Evolutionary conservation across 2,888 invertebrate species (phyloP), one percentile per base, ranked within the genome.

Genomic region (Phasia obesa): DNA sequence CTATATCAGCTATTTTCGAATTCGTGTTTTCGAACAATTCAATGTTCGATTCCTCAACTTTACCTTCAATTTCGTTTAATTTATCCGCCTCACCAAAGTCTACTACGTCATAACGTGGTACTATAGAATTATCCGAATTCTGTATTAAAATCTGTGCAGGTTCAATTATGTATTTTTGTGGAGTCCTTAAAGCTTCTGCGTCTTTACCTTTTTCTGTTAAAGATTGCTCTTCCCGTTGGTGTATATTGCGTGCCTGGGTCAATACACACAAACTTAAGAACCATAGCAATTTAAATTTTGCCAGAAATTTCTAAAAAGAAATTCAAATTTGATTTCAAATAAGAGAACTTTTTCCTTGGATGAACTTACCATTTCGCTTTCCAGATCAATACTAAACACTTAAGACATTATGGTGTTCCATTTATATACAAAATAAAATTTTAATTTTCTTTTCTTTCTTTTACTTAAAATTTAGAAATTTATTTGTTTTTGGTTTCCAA

Each of bases 341-440:
- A 27, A 69, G 21, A 23, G 5, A 9, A 35, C 7, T 7, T 57
- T 49, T 38, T 55, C 17, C 4, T 9, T 44, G n/a, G 13, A 25
- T 31, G 59, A 44, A 55, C 83, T 76, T 69, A 83, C 83, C 83
- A 83, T 83, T 47, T 57, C n/a, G 71, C 51, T 67, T 67, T 76
- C 75, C 44, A 62, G 17, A 60, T 71, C 38, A 42, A 60, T 35
- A 83, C 79, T 76, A 59, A 83, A 71, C 27, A 17, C 11, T 23
- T 1, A 60, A 38, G 31, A 49, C 19, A 15, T 38, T 71, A n/a
- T 76, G 31, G 60, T 42, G 38, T 60, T 79, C 62, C 57, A 80
- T 80, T 83, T 83, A 83, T 83, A 83, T 71, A 67, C 53, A 9
- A 4, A 38, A 25, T 9, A 27, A 51, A n/a, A 38, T 49, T 65